These are phyloP conservation scores for Sander lucioperca DNA, from an alignment of 2,113 vertebrate genomes.

Conservation along the genomic window DNA sequence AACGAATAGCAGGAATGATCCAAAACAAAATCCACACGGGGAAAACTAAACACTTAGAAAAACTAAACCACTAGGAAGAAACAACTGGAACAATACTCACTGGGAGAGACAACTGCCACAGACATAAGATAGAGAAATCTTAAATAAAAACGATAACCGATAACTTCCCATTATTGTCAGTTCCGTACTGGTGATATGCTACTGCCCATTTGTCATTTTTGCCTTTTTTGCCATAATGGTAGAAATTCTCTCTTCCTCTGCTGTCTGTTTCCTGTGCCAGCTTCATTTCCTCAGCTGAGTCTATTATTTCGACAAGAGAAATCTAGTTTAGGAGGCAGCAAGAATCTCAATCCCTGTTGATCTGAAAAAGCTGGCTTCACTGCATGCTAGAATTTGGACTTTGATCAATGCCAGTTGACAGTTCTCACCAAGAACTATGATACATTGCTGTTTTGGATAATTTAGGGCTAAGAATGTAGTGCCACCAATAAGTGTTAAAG, in stretches of 20 bases:
- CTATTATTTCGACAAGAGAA: constrained; percentile 9
- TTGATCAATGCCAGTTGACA: constrained; percentile 12
- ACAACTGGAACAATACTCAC: no score
- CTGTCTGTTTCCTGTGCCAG: not conserved
- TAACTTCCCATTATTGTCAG: not conserved
- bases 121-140: no score
- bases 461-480: not conserved
- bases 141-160: not conserved
- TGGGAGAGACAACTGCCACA: no score
- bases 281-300: not conserved
- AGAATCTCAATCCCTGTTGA: not conserved
- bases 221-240: not conserved
- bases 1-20: no score
- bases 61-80: no score
- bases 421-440: not conserved
- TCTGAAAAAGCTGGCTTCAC: constrained; percentile 9
- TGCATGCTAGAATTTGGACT: not conserved
- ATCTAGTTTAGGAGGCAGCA: not conserved
- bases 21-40: no score
- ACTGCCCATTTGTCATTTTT: not conserved
- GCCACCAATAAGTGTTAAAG: no score
- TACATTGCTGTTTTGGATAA: not conserved
- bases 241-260: not conserved
- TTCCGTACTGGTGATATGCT: not conserved
- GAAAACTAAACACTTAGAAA: no score